Conservation (phyloP, 1,140 invertebrate species). For the Whitmania pigra region DNA sequence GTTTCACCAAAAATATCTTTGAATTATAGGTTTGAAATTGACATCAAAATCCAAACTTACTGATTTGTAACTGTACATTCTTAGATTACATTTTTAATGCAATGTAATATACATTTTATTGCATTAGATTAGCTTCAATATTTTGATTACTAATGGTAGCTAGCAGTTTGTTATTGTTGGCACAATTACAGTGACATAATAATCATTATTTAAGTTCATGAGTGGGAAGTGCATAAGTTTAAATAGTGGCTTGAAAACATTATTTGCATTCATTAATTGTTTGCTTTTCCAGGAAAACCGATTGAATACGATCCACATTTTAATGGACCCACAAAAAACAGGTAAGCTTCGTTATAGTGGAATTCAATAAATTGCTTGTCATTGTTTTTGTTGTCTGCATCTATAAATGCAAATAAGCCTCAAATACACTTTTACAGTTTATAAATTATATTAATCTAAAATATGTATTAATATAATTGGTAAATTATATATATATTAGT, state of each 20-base stretch:
- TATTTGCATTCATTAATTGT: neutral
- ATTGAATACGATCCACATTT: constrained; percentile 4
- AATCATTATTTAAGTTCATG: neutral
- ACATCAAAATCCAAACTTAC: too few species aligned
- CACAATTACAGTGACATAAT: neutral
- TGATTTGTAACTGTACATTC: too few species aligned
- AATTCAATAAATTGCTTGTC: neutral
- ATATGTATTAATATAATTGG: too few species aligned
- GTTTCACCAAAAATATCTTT: too few species aligned
- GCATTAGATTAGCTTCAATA: neutral
- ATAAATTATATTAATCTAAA: neutral
- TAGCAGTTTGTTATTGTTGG: neutral
- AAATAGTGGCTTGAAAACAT: neutral
- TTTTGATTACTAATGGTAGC: neutral
- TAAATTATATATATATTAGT: too few species aligned
- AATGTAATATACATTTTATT: too few species aligned
- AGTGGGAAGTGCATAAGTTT: neutral
- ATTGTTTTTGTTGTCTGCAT: neutral
- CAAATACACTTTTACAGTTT: too few species aligned
- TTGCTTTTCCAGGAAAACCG: neutral
- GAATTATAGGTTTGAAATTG: too few species aligned
- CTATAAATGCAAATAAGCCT: too few species aligned
- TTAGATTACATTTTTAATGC: too few species aligned
- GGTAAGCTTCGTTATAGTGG: neutral
- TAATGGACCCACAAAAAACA: constrained; percentile 7